These are phyloP conservation scores for Marronus borbonicus DNA, from an alignment of 2,888 invertebrate species.

Conservation along the genomic window DNA sequence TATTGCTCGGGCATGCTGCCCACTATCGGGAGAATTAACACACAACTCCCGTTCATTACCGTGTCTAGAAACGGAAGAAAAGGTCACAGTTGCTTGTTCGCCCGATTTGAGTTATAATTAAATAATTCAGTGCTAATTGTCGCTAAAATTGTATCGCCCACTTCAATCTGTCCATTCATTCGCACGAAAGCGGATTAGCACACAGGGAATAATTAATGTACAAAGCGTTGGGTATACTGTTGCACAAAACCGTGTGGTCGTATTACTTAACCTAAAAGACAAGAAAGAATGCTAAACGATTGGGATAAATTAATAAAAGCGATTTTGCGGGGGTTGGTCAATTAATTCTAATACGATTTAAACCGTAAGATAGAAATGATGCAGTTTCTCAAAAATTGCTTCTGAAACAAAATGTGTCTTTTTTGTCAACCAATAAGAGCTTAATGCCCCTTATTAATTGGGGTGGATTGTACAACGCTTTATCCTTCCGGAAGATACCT, in stretches of 20 bases:
- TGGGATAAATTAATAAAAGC: background rate
- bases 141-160: constrained; percentile 45
- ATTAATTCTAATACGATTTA: background rate
- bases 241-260: constrained; percentile 8
- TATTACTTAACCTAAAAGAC: background rate
- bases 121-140: constrained; percentile 46
- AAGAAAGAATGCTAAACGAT: background rate
- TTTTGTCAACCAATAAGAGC: too few relatives aligned
- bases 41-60: constrained; percentile 1
- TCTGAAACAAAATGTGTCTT: too few relatives aligned
- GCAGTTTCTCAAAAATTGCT: too few relatives aligned
- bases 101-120: constrained; percentile 47
- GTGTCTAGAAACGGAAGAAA: constrained; percentile 40
- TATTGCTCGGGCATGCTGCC: constrained; percentile 45
- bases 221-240: constrained; percentile 13
- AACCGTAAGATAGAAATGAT: background rate
- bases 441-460: too few relatives aligned
- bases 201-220: constrained; percentile 35
- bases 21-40: constrained; percentile 50
- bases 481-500: too few relatives aligned
- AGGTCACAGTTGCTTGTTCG: constrained; percentile 38
- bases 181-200: constrained; percentile 26
- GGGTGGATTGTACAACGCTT: too few relatives aligned
- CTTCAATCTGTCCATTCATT: constrained; percentile 7
- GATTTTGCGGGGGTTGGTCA: too few relatives aligned